These are phyloP conservation scores for Iphiclides podalirius DNA, from an alignment of 2,888 invertebrate species.

Conservation along the genomic window DNA sequence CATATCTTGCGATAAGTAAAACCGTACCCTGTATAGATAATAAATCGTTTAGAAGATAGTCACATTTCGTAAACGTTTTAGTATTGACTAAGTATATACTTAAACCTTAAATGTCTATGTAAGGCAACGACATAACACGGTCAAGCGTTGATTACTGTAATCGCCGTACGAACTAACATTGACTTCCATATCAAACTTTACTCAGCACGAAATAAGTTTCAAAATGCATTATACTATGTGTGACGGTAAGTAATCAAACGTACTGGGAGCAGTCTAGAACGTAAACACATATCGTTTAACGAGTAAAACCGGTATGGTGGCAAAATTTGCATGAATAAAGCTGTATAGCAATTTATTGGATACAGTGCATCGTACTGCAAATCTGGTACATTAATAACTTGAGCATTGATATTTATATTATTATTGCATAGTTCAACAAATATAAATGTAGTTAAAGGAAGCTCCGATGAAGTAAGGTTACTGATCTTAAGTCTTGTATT, in stretches of 20 bases:
- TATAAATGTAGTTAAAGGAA: too few species aligned
- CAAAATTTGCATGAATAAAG: slow-evolving; percentile 7
- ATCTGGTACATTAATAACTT: too few species aligned
- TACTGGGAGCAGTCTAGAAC: not conserved
- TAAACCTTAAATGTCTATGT: not conserved
- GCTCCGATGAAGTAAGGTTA: too few species aligned
- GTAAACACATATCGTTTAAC: slow-evolving; percentile 7
- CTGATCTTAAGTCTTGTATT: too few species aligned
- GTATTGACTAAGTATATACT: not conserved
- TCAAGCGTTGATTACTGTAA: not conserved
- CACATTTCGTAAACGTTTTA: not conserved
- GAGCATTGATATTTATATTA: too few species aligned
- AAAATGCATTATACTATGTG: not conserved
- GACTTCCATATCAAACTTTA: not conserved
- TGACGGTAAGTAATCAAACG: not conserved
- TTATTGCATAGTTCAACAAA: too few species aligned
- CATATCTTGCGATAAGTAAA: too few species aligned
- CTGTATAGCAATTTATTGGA: not conserved
- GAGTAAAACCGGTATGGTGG: slow-evolving; percentile 1
- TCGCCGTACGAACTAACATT: not conserved
- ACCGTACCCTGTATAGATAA: not conserved
- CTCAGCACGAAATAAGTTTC: not conserved
- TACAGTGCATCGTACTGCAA: not conserved
- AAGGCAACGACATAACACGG: not conserved
- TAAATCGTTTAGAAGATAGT: too few species aligned